Evolutionary conservation across 2,888 invertebrate species (phyloP), one percentile per base, ranked within the genome.

Genomic region (Melolontha melolontha): DNA sequence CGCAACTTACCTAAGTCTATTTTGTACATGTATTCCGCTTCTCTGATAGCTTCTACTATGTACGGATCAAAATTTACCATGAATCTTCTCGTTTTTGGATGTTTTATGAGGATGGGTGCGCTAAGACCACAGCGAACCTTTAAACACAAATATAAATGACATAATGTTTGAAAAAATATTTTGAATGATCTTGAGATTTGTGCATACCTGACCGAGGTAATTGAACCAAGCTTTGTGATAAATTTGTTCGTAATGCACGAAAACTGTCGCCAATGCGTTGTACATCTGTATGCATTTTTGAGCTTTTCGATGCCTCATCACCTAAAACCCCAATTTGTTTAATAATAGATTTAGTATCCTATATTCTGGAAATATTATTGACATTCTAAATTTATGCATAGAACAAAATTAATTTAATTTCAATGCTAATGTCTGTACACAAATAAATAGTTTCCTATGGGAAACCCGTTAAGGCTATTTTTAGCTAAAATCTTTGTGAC

Each of bases 201-300:
- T 22, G 49, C 59, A 42, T 79, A 92, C 91, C 84, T 92, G 89
- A 62, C 90, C 90, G 22, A 91, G 89, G 79, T 92, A 91, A 77
- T 91, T 89, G 70, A 85, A 88, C 95, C 95, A 95, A 0, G 93
- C 92, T 73, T 88, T 87, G 77, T 95, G 94, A 80, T 93, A 92
- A 68, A 94, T 89, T 76, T 92, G 87, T 82, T 95, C 95, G 77
- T 91, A 95, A 78, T 94, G 93, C 12, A 92, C 87, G 70, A 95
- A 90, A 2, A 94, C 93, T 68, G 90, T 89, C 34, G 90, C 87
- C 82, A 95, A 86, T 1, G 91, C 90, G 78, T 95, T 95, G 79
- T 90, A 95, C 62, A 92, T 85, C 76, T 92, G 92, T 57, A 93
- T 90, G 59, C 91, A 90, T 64, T 89, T 87, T 79, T 92, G 92